phyloP scores from a whole-genome alignment of 2,797 vertebrate species.

The Adelosebastes latens region DNA sequence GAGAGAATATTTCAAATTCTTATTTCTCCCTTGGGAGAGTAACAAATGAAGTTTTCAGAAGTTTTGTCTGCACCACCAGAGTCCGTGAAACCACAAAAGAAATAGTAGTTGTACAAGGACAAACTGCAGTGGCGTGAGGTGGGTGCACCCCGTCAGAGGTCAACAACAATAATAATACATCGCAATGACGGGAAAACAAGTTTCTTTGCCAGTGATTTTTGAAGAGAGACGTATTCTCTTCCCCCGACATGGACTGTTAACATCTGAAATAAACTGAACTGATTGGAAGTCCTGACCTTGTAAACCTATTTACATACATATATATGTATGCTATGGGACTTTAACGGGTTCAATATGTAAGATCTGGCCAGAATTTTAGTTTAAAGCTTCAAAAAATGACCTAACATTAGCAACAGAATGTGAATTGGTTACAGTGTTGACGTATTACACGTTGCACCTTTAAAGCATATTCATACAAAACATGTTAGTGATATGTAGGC shows the following conservation, averaged over 20 bases:
- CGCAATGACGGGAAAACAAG: slow-evolving; percentile 1
- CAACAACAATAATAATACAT: slow-evolving; percentile 14
- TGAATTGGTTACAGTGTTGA: background rate
- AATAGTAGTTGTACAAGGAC: slow-evolving; percentile 11
- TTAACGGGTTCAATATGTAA: background rate
- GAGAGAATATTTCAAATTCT: slow-evolving; percentile 27
- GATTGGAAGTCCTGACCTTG: background rate
- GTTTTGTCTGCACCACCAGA: slow-evolving; percentile 37
- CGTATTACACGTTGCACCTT: background rate
- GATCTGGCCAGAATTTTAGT: background rate
- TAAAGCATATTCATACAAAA: background rate
- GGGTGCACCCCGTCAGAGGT: background rate
- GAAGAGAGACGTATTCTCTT: no score
- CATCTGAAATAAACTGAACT: background rate
- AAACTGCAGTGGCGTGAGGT: slow-evolving; percentile 12
- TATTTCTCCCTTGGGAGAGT: slow-evolving; percentile 15
- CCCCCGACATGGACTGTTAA: background rate
- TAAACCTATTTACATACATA: background rate
- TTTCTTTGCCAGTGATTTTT: background rate
- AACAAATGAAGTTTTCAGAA: slow-evolving; percentile 36
- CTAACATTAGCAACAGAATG: background rate
- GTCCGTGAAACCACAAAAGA: slow-evolving; percentile 21
- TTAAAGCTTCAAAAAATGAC: background rate
- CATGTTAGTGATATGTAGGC: background rate
- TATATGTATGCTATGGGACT: background rate